Base-by-base conservation (phyloP, 2,797 vertebrate genomes). In the Premnoplex brunnescens region DNA sequence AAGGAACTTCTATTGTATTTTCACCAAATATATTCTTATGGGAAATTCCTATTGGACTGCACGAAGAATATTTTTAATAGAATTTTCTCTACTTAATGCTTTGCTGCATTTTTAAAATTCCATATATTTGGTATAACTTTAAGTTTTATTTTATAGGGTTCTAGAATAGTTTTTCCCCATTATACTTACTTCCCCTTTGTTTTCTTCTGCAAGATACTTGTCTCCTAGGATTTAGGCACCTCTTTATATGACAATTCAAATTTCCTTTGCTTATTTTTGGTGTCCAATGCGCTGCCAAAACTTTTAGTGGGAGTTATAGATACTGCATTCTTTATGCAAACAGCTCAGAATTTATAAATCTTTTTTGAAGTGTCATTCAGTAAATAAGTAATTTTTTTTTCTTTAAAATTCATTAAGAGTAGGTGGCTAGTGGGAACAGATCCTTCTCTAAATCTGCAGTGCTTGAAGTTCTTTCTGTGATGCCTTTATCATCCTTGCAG, bases 401-500 rank as follows among this genome's bases (percentile, higher is more conserved):
- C 24, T 37, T 64, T 94, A 89, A 95, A 90, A 91, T 79, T 88
- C 71, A 76, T 93, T 87, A 92, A 76, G 85, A 63, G 67, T 72
- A 96, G 92, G 85, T 69, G 68, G 62, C 68, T 89, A 83, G 49
- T 58, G 81, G 76, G 46, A 96, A 76, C 51, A 76, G 48, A 89
- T 95, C 82, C 60, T 89, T 93, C 81, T 83, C 59, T 79, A 95
- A 91, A 95, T 49, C 74, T 36, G 11, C 32, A 78, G 75, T 75
- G 68, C 78, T 77, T 74, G 17, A 88, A 96, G 88, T 85, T 58
- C 87, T 85, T 96, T 96, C 84, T 92, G 1, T 84, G 66, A 95
- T 93, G 78, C 64, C 84, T 96, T 96, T 97, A 93, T 96, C 60
- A 46, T 81, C 58, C 89, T 93, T 97, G 69, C 58, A 93, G 94